A percentile compares a stretch with the other conserved stretches of the same genome.
These are phyloP conservation scores for Planococcus citri DNA, from an alignment of 1,140 invertebrate genomes.

Conservation along the genomic window DNA sequence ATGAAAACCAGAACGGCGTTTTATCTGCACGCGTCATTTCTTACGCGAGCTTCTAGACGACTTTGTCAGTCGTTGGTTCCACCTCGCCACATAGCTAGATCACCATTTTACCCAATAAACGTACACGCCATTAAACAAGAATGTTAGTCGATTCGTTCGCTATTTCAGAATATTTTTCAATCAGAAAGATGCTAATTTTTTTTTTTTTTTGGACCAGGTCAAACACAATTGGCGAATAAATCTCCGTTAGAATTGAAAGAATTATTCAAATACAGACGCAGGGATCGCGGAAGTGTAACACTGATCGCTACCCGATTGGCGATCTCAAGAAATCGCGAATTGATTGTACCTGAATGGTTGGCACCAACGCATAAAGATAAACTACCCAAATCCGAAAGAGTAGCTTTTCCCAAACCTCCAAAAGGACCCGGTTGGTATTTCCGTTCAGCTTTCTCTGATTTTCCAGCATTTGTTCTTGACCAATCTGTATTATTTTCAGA, in stretches of 20 bases:
- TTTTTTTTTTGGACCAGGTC: slow-evolving; percentile 36
- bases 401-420: slow-evolving; percentile 76
- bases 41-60: slow-evolving; percentile 73
- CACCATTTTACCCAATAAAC: slow-evolving; percentile 76
- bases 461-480: background rate
- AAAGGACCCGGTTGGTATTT: slow-evolving; percentile 52
- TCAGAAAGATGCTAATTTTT: background rate
- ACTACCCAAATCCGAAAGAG: slow-evolving; percentile 61
- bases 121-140: slow-evolving; percentile 70
- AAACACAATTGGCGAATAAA: slow-evolving; percentile 46
- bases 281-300: slow-evolving; percentile 54
- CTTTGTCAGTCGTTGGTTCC: slow-evolving; percentile 71
- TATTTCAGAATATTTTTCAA: background rate
- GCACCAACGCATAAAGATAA: slow-evolving; percentile 62
- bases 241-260: slow-evolving; percentile 45
- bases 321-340: slow-evolving; percentile 36
- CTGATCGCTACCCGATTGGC: slow-evolving; percentile 64
- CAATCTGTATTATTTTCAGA: slow-evolving; percentile 38
- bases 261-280: slow-evolving; percentile 39
- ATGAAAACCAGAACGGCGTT: slow-evolving; percentile 95
- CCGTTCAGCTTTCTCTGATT: too few relatives aligned
- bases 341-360: slow-evolving; percentile 65
- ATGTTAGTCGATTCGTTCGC: slow-evolving; percentile 42
- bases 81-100: slow-evolving; percentile 70
- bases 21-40: slow-evolving; percentile 77